Base-by-base conservation (phyloP, 2,888 invertebrate genomes). In the Drosophila paramelanica region DNA sequence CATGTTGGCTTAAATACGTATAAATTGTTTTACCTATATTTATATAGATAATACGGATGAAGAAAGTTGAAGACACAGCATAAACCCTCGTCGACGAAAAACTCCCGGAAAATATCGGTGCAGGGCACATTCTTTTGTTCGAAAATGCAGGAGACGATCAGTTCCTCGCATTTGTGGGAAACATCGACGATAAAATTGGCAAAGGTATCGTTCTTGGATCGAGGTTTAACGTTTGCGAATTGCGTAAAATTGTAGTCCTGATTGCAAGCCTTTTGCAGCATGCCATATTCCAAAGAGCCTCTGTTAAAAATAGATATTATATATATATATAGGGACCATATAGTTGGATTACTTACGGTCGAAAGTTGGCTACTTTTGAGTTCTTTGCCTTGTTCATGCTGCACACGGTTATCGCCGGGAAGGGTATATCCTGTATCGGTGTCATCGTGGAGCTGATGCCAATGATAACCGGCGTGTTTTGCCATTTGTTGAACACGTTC, bases 41-140 rank as follows among this genome's bases (percentile, higher is more conserved):
- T 93, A 80, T 96, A 96, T 90, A 96, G 93, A 71, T 94, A 94
- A 65, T 95, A 94, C 3, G 94, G 93, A 73, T 96, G 95, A 0
- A 97, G 94, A 39, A 95, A 94, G 89, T 97, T 97, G 89, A 97
- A 97, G 2, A 95, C 95, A 90, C 97, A 97, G 90, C 97, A 97
- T 5, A 96, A 93, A 0, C 97, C 97, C 90, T 97, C 97, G 86
- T 97, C 97, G 0, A 96, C 96, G 58, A 96, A 93, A 56, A 96
- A 94, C 0, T 96, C 95, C 84, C 95, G 95, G 91, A 97, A 96
- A 61, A 96, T 91, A 51, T 95, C 94, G 8, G 94, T 93, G 87
- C 97, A 97, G 59, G 94, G 93, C 70, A 93, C 92, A 0, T 82
- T 81, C 17, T 92, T 92, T 0, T 94, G 94, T 79, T 95, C 94